Percentiles rank a stretch among this genome's conserved stretches.
Evolutionary conservation across 2,113 vertebrate species (phyloP).

Genomic region (Melanerpes formicivorus): DNA sequence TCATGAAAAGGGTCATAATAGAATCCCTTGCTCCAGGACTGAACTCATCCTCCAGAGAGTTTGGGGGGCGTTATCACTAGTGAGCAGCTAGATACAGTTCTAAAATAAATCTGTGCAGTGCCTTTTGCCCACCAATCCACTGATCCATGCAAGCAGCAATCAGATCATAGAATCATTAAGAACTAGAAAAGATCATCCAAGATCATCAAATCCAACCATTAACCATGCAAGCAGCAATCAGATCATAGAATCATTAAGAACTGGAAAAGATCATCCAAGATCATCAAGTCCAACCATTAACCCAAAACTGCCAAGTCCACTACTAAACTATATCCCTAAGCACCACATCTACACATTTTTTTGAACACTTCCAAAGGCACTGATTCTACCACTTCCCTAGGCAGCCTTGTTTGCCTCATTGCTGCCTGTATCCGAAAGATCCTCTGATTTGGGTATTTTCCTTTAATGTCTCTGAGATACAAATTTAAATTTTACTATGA

Average conservation of each 20-base stretch:
- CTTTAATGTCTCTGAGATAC: background rate
- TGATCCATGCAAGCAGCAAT: rapidly evolving
- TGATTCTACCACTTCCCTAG: no score
- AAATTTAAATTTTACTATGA: background rate
- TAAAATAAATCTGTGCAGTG: background rate
- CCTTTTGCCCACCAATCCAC: background rate
- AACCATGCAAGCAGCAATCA: rapidly evolving
- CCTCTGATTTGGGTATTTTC: background rate
- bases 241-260: background rate
- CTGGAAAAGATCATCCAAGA: no score
- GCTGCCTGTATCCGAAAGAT: background rate
- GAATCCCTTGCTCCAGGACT: background rate
- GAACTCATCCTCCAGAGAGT: background rate
- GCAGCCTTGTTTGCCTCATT: background rate
- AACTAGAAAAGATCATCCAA: no score
- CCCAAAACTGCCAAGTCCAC: no score
- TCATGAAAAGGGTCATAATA: rapidly evolving
- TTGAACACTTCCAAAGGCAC: no score
- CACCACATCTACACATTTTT: no score
- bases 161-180: background rate
- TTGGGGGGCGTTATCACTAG: background rate
- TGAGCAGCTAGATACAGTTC: background rate
- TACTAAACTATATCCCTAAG: no score
- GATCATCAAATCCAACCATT: no score
- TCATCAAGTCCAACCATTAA: no score